Base-by-base conservation (phyloP, 1,140 invertebrate genomes). In the Drosophila teissieri region DNA sequence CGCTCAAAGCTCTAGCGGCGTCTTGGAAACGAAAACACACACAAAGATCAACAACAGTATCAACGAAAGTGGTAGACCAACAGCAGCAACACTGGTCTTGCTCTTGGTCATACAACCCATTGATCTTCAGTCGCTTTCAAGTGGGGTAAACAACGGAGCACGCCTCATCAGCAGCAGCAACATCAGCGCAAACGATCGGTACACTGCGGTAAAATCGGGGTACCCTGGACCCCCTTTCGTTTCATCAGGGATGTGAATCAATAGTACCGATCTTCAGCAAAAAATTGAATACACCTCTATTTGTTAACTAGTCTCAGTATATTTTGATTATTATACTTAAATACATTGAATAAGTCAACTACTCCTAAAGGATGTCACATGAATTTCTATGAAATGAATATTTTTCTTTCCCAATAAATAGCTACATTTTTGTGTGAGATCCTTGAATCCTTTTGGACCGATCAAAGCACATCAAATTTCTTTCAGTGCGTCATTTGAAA, bases 1-100 rank as follows among this genome's bases (percentile, higher is more conserved):
- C 74, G 80, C 84, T 82, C 84, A 83, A 73, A 88, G 84, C 84
- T 86, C 83, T 77, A 24, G 37, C 60, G 46, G 73, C 70, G 74
- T 57, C 82, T 70, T 63, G n/a, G 37, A 39, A 27, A 67, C 40
- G 22, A 67, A 42, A 10, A 62, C 10, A 34, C 37, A 39, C 37
- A 39, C 37, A 39, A 84, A 83, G 72, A 72, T 76, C 73, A 85
- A 90, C 75, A 82, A 81, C 80, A 88, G 78, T 78, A 90, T 79
- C 86, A 91, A 91, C 84, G 88, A 91, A 91, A 91, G 88, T 91
- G 88, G 83, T 84, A 83, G 77, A 62, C 88, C 88, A 83, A 78
- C 82, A 64, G 24, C 57, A 72, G 31, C 61, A 77, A 57, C 60
- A 69, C 56, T 70, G 67, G 79, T 55, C 77, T 58, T 77, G 77